Base-by-base conservation (phyloP, 2,888 invertebrate species). In the Cosmopolites sordidus region DNA sequence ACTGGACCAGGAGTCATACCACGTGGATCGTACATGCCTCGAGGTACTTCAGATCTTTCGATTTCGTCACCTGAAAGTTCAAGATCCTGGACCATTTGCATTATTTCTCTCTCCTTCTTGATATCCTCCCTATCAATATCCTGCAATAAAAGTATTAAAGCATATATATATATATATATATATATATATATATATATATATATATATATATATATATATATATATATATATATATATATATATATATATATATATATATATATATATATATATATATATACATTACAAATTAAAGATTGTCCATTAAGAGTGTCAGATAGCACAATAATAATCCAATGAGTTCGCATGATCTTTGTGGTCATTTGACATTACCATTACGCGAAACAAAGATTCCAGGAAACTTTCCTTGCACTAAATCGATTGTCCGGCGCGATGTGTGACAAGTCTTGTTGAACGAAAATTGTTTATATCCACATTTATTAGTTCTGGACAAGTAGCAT, bases 41-140 rank as follows among this genome's bases (percentile, higher is more conserved):
- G 77, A 43, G 83, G 82, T 42, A 82, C 79, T 69, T 84, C 85
- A 17, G 83, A 78, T 42, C 85, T 76, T 69, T 87, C 87, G 60
- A 83, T 74, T 60, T 87, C 85, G 56, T 90, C 89, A 1, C 87
- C 87, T 41, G 86, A 86, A 47, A 93, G 78, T 67, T 88, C 91
- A 64, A 93, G 76, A 15, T 92, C 93, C n/a, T 92, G 90, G 59
- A 93, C 89, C 83, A 93, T 83, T 76, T 93, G 93, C 75, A 92
- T 89, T 62, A 93, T 92, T 77, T 93, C 92, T 2, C 92, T 80
- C 73, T 92, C 92, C 71, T 92, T 92, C 72, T 92, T 91, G 71
- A 88, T 79, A 68, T 89, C 89, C 66, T 84, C 84, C 57, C 84
- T 76, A 64, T 82, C 83, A 74, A 82, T 82, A 70, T 81, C 79